Percentiles rank a stretch among this genome's conserved stretches.
phyloP scores from a whole-genome alignment of 2,797 vertebrate genomes.

The Selene dorsalis region DNA sequence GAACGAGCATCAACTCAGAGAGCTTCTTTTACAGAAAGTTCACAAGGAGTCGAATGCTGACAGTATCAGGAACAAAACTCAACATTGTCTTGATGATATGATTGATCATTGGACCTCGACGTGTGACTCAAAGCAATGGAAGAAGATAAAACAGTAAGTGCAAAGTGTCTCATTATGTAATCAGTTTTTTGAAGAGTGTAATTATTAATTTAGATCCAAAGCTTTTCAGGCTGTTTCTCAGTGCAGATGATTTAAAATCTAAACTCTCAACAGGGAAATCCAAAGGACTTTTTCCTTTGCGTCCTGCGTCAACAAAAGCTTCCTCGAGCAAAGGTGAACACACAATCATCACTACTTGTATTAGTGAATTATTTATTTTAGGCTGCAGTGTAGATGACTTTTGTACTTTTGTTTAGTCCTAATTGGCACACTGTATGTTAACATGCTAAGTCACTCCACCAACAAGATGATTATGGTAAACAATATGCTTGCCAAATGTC shows the following conservation, averaged over 20 bases:
- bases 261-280: constrained; percentile 71
- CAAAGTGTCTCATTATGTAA: not conserved
- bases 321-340: constrained; percentile 85
- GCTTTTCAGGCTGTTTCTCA: not conserved
- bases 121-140: constrained; percentile 59
- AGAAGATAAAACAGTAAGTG: constrained; percentile 67
- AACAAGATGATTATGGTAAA: too few species aligned
- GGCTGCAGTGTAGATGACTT: too few species aligned
- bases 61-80: not conserved
- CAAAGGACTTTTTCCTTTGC: constrained; percentile 82
- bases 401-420: not conserved
- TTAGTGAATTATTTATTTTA: not conserved
- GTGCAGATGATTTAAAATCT: not conserved
- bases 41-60: not conserved
- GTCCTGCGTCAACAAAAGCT: constrained; percentile 86
- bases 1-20: not conserved
- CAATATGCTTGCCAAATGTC: too few species aligned
- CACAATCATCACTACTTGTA: not conserved
- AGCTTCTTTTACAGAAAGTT: constrained; percentile 21
- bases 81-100: constrained; percentile 44
- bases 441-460: too few species aligned
- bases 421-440: too few species aligned
- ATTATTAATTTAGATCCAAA: not conserved
- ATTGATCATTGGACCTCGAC: constrained; percentile 72
- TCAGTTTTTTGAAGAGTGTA: not conserved